These are phyloP conservation scores for Xanthia icteritia DNA, from an alignment of 2,888 invertebrate genomes.

Conservation along the genomic window DNA sequence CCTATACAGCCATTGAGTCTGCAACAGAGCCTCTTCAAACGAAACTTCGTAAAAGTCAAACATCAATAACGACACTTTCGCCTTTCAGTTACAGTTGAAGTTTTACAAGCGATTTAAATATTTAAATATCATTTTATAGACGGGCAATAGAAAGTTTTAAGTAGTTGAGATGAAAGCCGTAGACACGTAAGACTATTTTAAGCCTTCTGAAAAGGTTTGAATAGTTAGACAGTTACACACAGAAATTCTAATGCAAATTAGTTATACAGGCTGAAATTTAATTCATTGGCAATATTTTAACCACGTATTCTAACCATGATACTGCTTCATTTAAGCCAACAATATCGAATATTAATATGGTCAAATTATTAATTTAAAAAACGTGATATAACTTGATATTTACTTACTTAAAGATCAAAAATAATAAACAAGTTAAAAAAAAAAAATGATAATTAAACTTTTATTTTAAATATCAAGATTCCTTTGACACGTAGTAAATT, in stretches of 20 bases:
- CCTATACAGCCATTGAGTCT: conserved; percentile 40
- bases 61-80: conserved; percentile 63
- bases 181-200: conserved; percentile 3
- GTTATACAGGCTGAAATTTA: too few species aligned
- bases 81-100: conserved; percentile 49
- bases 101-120: conserved; percentile 45
- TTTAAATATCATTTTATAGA: conserved; percentile 44
- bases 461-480: too few species aligned
- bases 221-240: background rate
- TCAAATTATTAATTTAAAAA: too few species aligned
- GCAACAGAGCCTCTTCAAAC: conserved; percentile 45
- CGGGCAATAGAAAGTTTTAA: conserved; percentile 29
- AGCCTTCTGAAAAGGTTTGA: conserved; percentile 10
- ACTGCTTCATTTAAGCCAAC: too few species aligned
- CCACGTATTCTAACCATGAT: too few species aligned
- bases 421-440: too few species aligned
- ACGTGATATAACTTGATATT: too few species aligned
- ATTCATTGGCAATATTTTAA: too few species aligned
- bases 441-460: too few species aligned
- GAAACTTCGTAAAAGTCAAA: conserved; percentile 60
- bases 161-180: conserved; percentile 16
- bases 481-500: too few species aligned
- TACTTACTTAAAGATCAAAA: too few species aligned
- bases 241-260: conserved; percentile 6
- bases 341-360: too few species aligned